These are phyloP conservation scores for Phaethornis superciliosus DNA, from an alignment of 2,113 vertebrate genomes.

Conservation along the genomic window DNA sequence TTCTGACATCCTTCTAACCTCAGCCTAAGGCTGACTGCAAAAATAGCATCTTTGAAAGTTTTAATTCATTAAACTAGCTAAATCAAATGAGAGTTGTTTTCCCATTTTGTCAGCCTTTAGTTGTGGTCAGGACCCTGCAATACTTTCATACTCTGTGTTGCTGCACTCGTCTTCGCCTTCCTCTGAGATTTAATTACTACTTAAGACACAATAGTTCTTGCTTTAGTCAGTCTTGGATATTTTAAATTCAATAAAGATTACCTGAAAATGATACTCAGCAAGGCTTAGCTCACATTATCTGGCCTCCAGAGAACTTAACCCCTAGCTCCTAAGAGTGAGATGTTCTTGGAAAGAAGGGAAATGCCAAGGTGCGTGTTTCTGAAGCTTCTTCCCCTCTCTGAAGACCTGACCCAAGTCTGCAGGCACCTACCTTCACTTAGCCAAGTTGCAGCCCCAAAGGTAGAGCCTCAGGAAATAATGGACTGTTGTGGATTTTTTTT, in stretches of 20 bases:
- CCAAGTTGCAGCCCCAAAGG: not conserved
- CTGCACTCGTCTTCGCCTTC: not conserved
- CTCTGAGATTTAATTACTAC: not conserved
- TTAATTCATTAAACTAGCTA: not conserved
- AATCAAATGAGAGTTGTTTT: not conserved
- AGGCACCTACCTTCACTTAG: not conserved
- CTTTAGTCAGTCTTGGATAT: rapidly evolving
- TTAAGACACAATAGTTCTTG: not conserved
- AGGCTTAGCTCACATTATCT: not conserved
- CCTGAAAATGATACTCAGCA: not conserved
- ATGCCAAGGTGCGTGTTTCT: not conserved
- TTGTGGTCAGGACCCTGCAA: not conserved
- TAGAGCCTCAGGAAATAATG: not conserved
- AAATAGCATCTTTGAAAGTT: not conserved
- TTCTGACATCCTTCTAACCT: not conserved
- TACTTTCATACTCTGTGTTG: not conserved
- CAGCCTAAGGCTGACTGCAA: not conserved
- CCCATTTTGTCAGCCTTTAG: not conserved
- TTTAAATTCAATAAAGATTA: not conserved
- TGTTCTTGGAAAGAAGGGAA: not conserved
- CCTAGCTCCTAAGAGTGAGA: not conserved
- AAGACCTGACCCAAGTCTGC: not conserved
- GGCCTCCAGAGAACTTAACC: not conserved
- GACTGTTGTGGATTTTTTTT: not conserved
- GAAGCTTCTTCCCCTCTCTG: not conserved